Evolutionary conservation across 2,888 invertebrate species (phyloP), one percentile per base, ranked within the genome.

Genomic region (Maniola hyperantus): DNA sequence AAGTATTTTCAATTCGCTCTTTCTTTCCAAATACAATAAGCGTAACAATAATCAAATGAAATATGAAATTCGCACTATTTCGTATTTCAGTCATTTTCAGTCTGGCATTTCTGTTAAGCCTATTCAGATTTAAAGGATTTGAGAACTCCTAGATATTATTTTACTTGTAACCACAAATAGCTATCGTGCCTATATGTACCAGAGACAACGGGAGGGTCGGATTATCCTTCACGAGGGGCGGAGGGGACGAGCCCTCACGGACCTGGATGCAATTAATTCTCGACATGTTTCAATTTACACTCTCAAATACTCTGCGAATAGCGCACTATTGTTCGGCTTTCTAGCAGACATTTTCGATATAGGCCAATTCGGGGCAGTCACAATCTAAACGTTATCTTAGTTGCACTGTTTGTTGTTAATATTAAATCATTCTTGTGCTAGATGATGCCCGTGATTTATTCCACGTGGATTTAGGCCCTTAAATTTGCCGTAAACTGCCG

Each of bases 201-300:
- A 26, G 60, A 50, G 60, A 46, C 59, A 59, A 33, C 26, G 36
- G 20, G 36, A 34, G 48, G 48, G 18, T 34, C 48, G 60, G 36
- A 85, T 86, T 80, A 85, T 85, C 84, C 84, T 76, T 77, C 69
- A 69, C 62, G 20, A 66, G 64, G 62, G 65, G 64, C 59, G 66
- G 39, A 66, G 71, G 71, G 71, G 67, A 54, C 66, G 53, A 74
- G 77, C 77, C 78, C 80, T 80, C 74, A 72, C 78, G 80, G 81
- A 79, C 79, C 82, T 85, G 85, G 84, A 87, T 85, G 85, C 89
- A 89, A 71, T 89, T 88, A 88, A 88, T 85, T 85, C 77, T 73
- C 79, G 82, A 87, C 88, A 89, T 88, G 87, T 89, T 89, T 89
- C 90, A 91, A 91, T 91, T 90, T 91, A 89, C 87, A 89, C 87